Conservation (phyloP, 2,888 invertebrate genomes). For the Tortrix viridana region DNA sequence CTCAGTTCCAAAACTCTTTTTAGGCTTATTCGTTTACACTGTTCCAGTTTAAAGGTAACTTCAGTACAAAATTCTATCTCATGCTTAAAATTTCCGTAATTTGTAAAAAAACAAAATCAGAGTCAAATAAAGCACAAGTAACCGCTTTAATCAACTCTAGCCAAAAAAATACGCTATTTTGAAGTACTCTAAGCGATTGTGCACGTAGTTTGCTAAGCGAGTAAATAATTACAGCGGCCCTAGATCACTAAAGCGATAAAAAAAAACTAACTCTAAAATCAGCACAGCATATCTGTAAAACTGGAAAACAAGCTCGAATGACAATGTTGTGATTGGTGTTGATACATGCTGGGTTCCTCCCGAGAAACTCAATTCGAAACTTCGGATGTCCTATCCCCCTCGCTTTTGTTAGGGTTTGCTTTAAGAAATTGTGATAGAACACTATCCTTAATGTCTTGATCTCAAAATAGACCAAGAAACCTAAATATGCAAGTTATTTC, state of each 20-base stretch:
- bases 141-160: conserved; percentile 29
- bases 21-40: no score
- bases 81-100: conserved; percentile 40
- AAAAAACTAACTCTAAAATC: conserved; percentile 60
- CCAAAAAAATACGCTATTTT: conserved; percentile 17
- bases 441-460: no score
- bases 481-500: no score
- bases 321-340: conserved; percentile 57
- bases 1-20: no score
- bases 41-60: conserved; percentile 13
- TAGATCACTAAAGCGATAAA: conserved; percentile 63
- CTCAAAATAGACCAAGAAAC: no score
- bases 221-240: conserved; percentile 62
- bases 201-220: conserved; percentile 53
- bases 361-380: no score
- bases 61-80: conserved; percentile 33
- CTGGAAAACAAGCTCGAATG: conserved; percentile 69
- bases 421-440: no score
- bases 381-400: no score
- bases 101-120: conserved; percentile 38
- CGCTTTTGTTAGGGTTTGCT: no score
- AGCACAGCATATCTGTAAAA: conserved; percentile 66
- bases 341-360: conserved; percentile 27
- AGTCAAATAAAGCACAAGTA: conserved; percentile 34
- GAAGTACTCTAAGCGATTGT: conserved; percentile 37